Conservation (phyloP, 2,113 vertebrate genomes). For the Bubo scandiacus region DNA sequence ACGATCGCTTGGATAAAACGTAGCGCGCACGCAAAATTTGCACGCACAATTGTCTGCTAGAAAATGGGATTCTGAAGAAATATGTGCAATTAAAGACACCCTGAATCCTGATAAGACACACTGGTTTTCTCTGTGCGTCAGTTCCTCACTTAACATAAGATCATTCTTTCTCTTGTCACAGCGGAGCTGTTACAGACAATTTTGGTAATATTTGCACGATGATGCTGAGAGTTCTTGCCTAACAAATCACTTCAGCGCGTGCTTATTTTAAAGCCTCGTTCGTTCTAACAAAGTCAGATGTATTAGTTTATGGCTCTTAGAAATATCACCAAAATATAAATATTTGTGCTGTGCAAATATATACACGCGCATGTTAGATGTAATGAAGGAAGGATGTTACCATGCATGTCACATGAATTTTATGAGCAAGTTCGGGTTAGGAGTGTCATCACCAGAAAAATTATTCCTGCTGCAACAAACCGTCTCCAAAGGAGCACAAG, state of each 20-base stretch:
- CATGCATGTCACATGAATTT: not conserved
- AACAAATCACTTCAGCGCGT: not conserved
- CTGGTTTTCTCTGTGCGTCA: not conserved
- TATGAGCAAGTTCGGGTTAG: not conserved
- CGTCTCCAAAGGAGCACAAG: not conserved
- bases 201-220: not conserved
- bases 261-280: not conserved
- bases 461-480: not conserved
- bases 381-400: not conserved
- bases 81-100: not conserved
- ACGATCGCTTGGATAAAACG: rapidly evolving
- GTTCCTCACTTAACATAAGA: not conserved
- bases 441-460: not conserved
- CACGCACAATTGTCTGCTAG: rapidly evolving
- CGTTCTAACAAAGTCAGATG: not conserved
- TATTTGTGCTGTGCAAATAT: not conserved
- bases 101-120: not conserved
- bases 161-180: not conserved
- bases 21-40: not conserved
- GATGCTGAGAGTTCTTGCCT: not conserved
- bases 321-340: not conserved
- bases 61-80: not conserved
- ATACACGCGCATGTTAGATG: not conserved
- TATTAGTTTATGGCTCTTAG: not conserved
- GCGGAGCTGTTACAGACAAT: not conserved